These are phyloP conservation scores for Styela plicata DNA, from an alignment of 23 tunicate species.

Conservation along the genomic window DNA sequence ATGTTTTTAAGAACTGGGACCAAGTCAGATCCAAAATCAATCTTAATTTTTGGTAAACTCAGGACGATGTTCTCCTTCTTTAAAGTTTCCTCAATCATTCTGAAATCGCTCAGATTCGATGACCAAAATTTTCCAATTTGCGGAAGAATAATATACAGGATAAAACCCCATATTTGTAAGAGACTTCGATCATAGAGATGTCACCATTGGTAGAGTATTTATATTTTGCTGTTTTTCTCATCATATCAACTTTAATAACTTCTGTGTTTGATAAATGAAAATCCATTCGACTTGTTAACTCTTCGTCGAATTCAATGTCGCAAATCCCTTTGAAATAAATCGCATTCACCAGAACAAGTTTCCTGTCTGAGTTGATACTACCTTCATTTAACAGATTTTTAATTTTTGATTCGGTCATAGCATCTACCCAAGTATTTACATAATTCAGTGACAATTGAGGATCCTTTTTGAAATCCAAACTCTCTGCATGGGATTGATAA, in stretches of 20 bases:
- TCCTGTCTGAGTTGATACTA: conserved; percentile 14
- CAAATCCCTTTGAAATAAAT: conserved; percentile 79
- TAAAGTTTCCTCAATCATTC: background rate
- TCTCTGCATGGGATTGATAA: conserved; percentile 11
- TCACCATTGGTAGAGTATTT: too few species aligned
- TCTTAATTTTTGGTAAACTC: background rate
- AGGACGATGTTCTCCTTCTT: background rate
- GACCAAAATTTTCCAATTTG: background rate
- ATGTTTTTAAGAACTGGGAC: too few species aligned
- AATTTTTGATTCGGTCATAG: conserved; percentile 51
- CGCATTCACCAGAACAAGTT: conserved; percentile 62
- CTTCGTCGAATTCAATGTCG: conserved; percentile 31
- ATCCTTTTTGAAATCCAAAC: conserved; percentile 37
- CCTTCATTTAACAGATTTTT: conserved; percentile 50
- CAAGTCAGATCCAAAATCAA: too few species aligned
- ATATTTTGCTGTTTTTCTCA: conserved; percentile 28
- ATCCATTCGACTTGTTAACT: conserved; percentile 19
- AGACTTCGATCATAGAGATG: too few species aligned
- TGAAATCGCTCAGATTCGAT: background rate
- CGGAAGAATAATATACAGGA: too few species aligned
- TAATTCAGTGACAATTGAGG: conserved; percentile 30
- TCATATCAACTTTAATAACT: conserved; percentile 43
- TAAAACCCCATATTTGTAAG: too few species aligned
- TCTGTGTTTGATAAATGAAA: conserved; percentile 28
- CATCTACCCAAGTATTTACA: conserved; percentile 57